These are phyloP conservation scores for Emydocephalus ijimae DNA, from an alignment of 2,113 vertebrate species.

Conservation along the genomic window DNA sequence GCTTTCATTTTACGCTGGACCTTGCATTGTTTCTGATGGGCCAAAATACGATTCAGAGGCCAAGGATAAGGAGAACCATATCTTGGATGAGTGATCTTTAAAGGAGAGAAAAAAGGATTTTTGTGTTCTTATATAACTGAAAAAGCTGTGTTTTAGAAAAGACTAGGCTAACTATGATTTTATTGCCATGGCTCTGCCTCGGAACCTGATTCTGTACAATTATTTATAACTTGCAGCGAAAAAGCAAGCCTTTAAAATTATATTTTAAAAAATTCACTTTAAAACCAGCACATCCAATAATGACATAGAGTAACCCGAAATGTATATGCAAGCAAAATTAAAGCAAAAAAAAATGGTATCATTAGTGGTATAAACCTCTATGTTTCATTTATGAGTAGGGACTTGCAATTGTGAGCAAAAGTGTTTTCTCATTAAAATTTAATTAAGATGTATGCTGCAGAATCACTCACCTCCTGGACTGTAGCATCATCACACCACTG, in stretches of 20 bases:
- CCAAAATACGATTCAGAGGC: slow-evolving; percentile 81
- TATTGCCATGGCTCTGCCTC: background rate
- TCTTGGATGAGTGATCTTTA: slow-evolving; percentile 76
- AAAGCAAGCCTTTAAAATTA: slow-evolving; percentile 63
- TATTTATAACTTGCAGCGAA: slow-evolving; percentile 38
- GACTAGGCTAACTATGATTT: background rate
- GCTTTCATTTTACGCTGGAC: slow-evolving; percentile 93
- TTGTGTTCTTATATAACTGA: slow-evolving; percentile 22
- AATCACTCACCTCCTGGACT: slow-evolving; percentile 87
- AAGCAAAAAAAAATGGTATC: slow-evolving; percentile 76
- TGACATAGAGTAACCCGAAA: slow-evolving; percentile 69
- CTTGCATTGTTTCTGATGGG: slow-evolving; percentile 96
- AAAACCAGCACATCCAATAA: slow-evolving; percentile 67
- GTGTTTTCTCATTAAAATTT: slow-evolving; percentile 93
- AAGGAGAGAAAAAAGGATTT: slow-evolving; percentile 25
- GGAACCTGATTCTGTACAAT: slow-evolving; percentile 10
- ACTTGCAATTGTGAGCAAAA: slow-evolving; percentile 80
- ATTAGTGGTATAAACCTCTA: slow-evolving; percentile 80
- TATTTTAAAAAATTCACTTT: slow-evolving; percentile 54
- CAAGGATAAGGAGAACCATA: slow-evolving; percentile 80
- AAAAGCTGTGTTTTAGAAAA: slow-evolving; percentile 21
- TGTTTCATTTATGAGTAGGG: slow-evolving; percentile 93
- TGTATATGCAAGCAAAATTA: slow-evolving; percentile 72
- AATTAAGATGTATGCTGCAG: slow-evolving; percentile 89
- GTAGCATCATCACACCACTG: slow-evolving; percentile 97